These are phyloP conservation scores for Netelia inedita DNA, from an alignment of 2,888 invertebrate genomes.

Conservation along the genomic window DNA sequence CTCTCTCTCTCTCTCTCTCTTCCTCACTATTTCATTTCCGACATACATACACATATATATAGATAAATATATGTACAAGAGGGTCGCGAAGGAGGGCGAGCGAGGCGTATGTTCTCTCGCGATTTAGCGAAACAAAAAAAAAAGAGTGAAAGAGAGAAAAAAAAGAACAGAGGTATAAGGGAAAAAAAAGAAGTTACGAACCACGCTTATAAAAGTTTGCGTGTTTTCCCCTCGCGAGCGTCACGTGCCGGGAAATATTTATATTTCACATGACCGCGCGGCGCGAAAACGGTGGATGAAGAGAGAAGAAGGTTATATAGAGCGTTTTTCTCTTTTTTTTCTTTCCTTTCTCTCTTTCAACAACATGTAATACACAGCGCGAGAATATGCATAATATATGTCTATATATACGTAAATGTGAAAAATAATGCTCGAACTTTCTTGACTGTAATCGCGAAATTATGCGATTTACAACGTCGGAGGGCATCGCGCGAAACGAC, in stretches of 20 bases:
- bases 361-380: conserved; percentile 30
- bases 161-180: not conserved
- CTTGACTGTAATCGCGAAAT: not conserved
- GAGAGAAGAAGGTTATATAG: conserved; percentile 43
- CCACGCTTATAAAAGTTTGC: conserved; percentile 65
- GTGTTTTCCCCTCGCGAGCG: conserved; percentile 61
- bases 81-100: conserved; percentile 19
- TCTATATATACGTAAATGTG: conserved; percentile 2
- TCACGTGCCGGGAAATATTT: conserved; percentile 63
- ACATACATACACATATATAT: not conserved
- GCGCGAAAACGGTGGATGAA: conserved; percentile 30
- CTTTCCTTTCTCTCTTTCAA: conserved; percentile 12
- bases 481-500: too few relatives aligned
- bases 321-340: not conserved
- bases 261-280: conserved; percentile 60
- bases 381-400: not conserved
- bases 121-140: conserved; percentile 45
- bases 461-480: not conserved
- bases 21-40: not conserved
- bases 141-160: not conserved
- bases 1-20: conserved; percentile 13
- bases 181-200: conserved; percentile 52
- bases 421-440: conserved; percentile 13
- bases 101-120: conserved; percentile 49
- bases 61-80: conserved; percentile 10